Conservation (phyloP, 30 jellyfish, hydroid and myxozoan genomes). For the Aurelia sp. region DNA sequence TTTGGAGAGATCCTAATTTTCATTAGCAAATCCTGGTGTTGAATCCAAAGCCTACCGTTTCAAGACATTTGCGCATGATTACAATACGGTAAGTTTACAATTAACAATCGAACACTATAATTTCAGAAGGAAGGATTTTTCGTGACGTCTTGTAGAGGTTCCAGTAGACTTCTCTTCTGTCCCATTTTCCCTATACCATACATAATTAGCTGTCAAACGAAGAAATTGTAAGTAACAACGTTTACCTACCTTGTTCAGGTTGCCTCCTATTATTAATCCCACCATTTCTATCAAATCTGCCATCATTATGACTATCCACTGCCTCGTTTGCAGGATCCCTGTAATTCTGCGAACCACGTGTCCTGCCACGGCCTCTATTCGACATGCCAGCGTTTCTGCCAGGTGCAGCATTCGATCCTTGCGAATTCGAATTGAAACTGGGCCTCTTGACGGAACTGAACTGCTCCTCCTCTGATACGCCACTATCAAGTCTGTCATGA, state of each 20-base stretch:
- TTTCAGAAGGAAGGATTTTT: too few relatives aligned
- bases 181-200: too few relatives aligned
- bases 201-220: too few relatives aligned
- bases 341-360: constrained; percentile 30
- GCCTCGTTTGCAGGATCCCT: constrained; percentile 13
- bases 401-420: constrained; percentile 7
- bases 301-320: constrained; percentile 7
- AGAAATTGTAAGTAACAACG: too few relatives aligned
- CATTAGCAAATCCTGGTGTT: too few relatives aligned
- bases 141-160: too few relatives aligned
- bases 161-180: too few relatives aligned
- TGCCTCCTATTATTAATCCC: background rate
- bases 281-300: constrained; percentile 7
- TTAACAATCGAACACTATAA: too few relatives aligned
- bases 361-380: constrained; percentile 45
- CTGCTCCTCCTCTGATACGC: constrained; percentile 72
- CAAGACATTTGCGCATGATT: too few relatives aligned
- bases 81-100: too few relatives aligned
- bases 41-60: too few relatives aligned
- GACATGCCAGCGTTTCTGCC: constrained; percentile 23
- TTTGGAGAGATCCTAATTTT: too few relatives aligned
- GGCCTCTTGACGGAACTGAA: constrained; percentile 71
- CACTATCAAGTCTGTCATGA: constrained; percentile 78
- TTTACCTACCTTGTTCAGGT: constrained; percentile 14
- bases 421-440: background rate